Conservation (phyloP, 2,797 vertebrate genomes). For the Meriones psammophilus region DNA sequence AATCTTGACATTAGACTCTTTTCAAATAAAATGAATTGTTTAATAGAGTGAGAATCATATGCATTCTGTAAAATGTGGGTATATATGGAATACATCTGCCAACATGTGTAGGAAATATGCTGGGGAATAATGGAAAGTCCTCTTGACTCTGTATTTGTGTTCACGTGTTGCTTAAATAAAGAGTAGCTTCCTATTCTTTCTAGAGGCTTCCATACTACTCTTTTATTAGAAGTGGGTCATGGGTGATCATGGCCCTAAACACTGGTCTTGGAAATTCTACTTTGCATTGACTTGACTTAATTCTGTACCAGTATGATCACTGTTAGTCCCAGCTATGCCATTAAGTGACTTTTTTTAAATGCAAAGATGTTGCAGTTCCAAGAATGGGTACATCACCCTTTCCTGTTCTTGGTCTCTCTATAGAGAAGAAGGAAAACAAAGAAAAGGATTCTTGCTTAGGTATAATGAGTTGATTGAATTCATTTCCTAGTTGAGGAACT, state of each 20-base stretch:
- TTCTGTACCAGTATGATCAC: not conserved
- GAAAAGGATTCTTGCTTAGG: not conserved
- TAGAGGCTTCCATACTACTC: conserved; percentile 2
- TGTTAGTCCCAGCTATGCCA: not conserved
- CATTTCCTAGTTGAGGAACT: not conserved
- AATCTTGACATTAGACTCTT: not conserved
- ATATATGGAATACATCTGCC: not conserved
- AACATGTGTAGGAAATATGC: not conserved
- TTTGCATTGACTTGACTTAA: conserved; percentile 31
- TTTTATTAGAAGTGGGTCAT: not conserved
- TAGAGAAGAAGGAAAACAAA: not conserved
- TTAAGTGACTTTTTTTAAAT: not conserved
- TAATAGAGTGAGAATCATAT: not conserved
- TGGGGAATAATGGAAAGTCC: not conserved
- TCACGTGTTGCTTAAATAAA: not conserved
- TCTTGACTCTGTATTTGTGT: conserved; percentile 18
- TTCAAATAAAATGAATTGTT: conserved; percentile 39
- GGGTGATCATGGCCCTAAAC: not conserved
- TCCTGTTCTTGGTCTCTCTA: not conserved
- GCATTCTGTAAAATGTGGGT: not conserved
- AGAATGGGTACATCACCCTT: not conserved
- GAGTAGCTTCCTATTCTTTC: not conserved
- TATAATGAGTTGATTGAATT: not conserved
- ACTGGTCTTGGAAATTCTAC: not conserved
- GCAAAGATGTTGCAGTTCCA: not conserved